Percentiles rank a stretch among this genome's conserved stretches.
phyloP scores from a whole-genome alignment of 2,888 invertebrate species.

The Polyommatus icarus region DNA sequence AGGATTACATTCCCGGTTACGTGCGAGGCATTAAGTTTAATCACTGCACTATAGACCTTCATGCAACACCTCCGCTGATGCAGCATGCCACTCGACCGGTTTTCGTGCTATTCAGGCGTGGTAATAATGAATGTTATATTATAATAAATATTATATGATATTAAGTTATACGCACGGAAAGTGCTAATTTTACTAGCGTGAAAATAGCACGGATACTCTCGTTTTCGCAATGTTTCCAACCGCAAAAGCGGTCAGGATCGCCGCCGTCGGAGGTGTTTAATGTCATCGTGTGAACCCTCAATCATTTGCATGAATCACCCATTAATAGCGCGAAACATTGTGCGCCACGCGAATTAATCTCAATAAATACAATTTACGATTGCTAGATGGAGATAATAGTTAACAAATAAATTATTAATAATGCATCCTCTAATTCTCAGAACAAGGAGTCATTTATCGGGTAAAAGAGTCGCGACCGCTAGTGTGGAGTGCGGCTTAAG shows the following conservation, averaged over 20 bases:
- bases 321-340: slow-evolving; percentile 6
- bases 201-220: slow-evolving; percentile 13
- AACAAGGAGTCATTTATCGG: not conserved
- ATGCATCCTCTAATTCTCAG: slow-evolving; percentile 2
- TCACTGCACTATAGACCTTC: slow-evolving; percentile 30
- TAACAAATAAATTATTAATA: not conserved
- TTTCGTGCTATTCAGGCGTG: slow-evolving; percentile 42
- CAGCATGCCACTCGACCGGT: slow-evolving; percentile 39
- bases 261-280: slow-evolving; percentile 7
- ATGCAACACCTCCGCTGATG: slow-evolving; percentile 32
- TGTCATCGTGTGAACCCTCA: slow-evolving; percentile 15
- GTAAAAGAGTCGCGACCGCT: not conserved
- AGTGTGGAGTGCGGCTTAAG: not conserved
- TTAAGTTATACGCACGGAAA: not conserved
- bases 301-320: slow-evolving; percentile 10
- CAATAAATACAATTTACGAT: slow-evolving; percentile 21
- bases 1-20: slow-evolving; percentile 10
- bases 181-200: not conserved
- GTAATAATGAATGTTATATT: slow-evolving; percentile 38
- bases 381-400: slow-evolving; percentile 3
- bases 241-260: slow-evolving; percentile 26
- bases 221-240: slow-evolving; percentile 19
- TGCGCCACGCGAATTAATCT: slow-evolving; percentile 1
- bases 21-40: slow-evolving; percentile 2
- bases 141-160: slow-evolving; percentile 44